phyloP scores from a whole-genome alignment of 2,797 vertebrate genomes.

The Coregonus sp. region DNA sequence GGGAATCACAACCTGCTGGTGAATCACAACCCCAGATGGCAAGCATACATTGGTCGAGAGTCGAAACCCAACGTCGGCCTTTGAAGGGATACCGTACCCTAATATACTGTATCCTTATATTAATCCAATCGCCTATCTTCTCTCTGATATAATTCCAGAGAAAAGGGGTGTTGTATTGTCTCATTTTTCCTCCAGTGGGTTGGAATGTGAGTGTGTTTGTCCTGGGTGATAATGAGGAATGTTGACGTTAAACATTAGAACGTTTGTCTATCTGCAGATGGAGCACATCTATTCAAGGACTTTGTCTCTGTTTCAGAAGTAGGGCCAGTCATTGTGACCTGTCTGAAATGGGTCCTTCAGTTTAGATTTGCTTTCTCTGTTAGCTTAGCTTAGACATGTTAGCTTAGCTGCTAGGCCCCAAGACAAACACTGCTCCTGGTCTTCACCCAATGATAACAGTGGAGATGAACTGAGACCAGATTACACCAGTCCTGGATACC shows the following conservation, averaged over 20 bases:
- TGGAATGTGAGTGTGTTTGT: conserved; percentile 23
- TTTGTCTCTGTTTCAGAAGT: conserved; percentile 22
- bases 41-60: no score
- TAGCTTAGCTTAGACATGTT: conserved; percentile 35
- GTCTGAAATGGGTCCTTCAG: background rate
- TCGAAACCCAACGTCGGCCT: no score
- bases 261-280: conserved; percentile 21
- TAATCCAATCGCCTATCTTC: conserved; percentile 11
- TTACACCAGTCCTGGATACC: conserved; percentile 73
- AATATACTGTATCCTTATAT: background rate
- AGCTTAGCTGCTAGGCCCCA: conserved; percentile 49
- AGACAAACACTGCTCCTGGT: conserved; percentile 46
- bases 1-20: no score
- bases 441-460: conserved; percentile 66
- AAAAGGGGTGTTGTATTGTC: conserved; percentile 3
- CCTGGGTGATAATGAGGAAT: conserved; percentile 31
- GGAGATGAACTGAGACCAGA: conserved; percentile 69
- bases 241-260: conserved; percentile 46
- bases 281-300: no score
- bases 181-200: conserved; percentile 16
- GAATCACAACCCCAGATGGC: no score
- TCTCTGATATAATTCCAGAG: conserved; percentile 13
- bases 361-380: conserved; percentile 13
- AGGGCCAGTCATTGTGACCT: background rate
- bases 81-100: no score